Percentiles rank a stretch among this genome's conserved stretches.
Evolutionary conservation across 2,113 vertebrate genomes (phyloP).

Genomic region (Ovis canadensis): DNA sequence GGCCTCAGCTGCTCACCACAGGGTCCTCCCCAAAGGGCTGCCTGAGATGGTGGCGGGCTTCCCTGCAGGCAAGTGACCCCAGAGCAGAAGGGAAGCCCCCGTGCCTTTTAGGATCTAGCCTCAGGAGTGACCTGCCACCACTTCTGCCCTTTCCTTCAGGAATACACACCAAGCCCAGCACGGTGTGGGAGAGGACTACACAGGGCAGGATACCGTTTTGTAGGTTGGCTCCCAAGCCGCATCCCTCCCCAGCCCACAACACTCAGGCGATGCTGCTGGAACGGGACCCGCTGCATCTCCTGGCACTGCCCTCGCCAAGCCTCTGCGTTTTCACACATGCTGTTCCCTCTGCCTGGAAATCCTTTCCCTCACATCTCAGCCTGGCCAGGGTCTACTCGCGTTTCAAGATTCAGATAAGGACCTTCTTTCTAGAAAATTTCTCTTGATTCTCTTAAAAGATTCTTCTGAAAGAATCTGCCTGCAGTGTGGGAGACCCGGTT

Average conservation of each 20-base stretch:
- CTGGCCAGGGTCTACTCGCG: not conserved
- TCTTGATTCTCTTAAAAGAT: not conserved
- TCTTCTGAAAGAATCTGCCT: not conserved
- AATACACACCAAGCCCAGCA: rapidly evolving
- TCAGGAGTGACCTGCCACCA: too few species aligned
- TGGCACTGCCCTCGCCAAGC: rapidly evolving
- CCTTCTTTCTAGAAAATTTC: not conserved
- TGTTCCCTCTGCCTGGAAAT: not conserved
- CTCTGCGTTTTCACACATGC: not conserved
- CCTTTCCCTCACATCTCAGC: not conserved
- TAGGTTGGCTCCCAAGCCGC: not conserved
- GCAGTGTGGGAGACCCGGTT: not conserved
- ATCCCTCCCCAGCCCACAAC: not conserved
- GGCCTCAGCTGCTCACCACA: not conserved
- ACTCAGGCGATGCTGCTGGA: not conserved
- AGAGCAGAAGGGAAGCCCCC: not conserved
- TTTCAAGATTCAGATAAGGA: not conserved
- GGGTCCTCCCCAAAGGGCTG: rapidly evolving
- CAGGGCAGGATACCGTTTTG: rapidly evolving
- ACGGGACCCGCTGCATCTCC: rapidly evolving
- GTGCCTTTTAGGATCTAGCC: not conserved
- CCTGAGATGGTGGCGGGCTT: rapidly evolving
- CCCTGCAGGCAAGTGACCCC: not conserved
- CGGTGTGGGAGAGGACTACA: rapidly evolving
- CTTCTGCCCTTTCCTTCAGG: not conserved